Percentiles rank a stretch among this genome's conserved stretches.
phyloP scores from a whole-genome alignment of 2,888 invertebrate genomes.

The Drosophila neoperkinsi region DNA sequence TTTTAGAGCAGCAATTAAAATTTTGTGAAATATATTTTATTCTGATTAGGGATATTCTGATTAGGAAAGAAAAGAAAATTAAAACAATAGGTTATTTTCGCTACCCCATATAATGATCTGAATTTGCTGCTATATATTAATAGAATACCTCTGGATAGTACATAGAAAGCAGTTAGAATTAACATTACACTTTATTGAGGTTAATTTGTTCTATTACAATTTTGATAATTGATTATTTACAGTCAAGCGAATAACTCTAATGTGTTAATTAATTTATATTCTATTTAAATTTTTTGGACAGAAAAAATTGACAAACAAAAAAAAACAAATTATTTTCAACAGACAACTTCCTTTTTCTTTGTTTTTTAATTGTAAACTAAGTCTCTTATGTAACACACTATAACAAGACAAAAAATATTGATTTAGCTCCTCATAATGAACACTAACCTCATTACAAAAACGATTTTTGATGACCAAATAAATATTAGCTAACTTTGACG shows the following conservation, averaged over 20 bases:
- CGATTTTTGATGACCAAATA: neutral
- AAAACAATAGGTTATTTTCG: neutral
- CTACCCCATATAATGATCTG: neutral
- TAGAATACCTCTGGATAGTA: neutral
- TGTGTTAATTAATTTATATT: conserved; percentile 2
- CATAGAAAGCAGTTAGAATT: conserved; percentile 21
- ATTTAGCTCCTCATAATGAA: neutral
- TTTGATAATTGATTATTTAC: conserved; percentile 52
- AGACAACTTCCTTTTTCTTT: neutral
- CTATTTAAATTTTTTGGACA: neutral
- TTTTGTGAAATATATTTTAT: neutral
- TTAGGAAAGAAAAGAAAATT: neutral
- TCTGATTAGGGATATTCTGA: neutral
- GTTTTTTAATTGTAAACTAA: neutral
- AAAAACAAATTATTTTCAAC: neutral
- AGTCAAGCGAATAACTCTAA: conserved; percentile 30
- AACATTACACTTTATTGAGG: conserved; percentile 54
- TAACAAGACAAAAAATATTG: neutral
- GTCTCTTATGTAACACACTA: neutral
- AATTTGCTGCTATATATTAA: neutral
- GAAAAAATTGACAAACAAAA: neutral
- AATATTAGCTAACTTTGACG: neutral
- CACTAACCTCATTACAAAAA: neutral
- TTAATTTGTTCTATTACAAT: conserved; percentile 46
- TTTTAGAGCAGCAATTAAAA: neutral